A percentile compares a stretch with the other conserved stretches of the same genome.
These are phyloP conservation scores for Rotaria socialis DNA, from an alignment of 2,888 invertebrate species.

Conservation along the genomic window DNA sequence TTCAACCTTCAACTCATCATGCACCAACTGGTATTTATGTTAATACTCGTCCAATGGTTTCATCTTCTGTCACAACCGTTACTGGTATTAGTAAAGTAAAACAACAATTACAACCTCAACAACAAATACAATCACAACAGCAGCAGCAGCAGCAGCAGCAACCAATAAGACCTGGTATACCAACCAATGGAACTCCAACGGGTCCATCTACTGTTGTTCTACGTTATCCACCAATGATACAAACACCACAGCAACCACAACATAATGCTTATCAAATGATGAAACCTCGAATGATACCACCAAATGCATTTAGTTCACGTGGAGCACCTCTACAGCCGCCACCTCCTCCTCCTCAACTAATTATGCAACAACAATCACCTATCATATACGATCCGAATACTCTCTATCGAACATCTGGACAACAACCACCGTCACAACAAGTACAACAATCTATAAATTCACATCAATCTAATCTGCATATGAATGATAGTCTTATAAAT, in stretches of 20 bases:
- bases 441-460: background rate
- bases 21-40: background rate
- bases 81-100: background rate
- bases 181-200: background rate
- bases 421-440: background rate
- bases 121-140: no score
- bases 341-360: background rate
- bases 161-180: background rate
- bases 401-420: background rate
- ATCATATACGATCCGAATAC: background rate
- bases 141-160: background rate
- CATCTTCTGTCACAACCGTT: slow-evolving; percentile 12
- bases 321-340: slow-evolving; percentile 22
- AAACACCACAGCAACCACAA: slow-evolving; percentile 34
- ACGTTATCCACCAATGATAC: slow-evolving; percentile 25
- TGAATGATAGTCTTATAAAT: background rate
- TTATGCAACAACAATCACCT: background rate
- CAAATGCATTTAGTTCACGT: slow-evolving; percentile 12
- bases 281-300: slow-evolving; percentile 2
- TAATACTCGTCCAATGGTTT: background rate
- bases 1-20: background rate
- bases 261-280: background rate
- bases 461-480: background rate
- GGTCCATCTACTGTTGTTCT: slow-evolving; percentile 30
- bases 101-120: background rate